A percentile compares a stretch with the other conserved stretches of the same genome.
Conservation (phyloP, 1,140 invertebrate species). For the roundworm (Caenorhabditis elegans) region WBcel235 BX284605.5:20755001-20755500, state of each 20-base stretch:
- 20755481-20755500: neutral
- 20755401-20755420: neutral
- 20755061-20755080: neutral
- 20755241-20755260: conserved; percentile 20
- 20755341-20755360: conserved; percentile 24
- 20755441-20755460: neutral
- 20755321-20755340: neutral
- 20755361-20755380: neutral
- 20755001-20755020: too few relatives aligned
- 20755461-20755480: neutral
- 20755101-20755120: neutral
- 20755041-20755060: neutral
- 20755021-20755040: too few relatives aligned
- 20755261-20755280: neutral
- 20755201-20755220: neutral
- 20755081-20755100: neutral
- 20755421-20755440: neutral
- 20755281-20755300: too few relatives aligned
- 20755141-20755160: neutral
- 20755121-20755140: neutral
- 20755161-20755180: neutral
- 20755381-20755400: neutral
- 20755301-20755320: too few relatives aligned
- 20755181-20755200: neutral
- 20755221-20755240: too few relatives aligned